Evolutionary conservation across 2,113 vertebrate species (phyloP).

Genomic region (human): GRCh38 chr18:42002501-42003000

Average conservation of each 20-base stretch:
- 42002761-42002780: neutral
- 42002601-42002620: neutral
- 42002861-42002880: neutral
- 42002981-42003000: neutral
- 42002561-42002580: neutral
- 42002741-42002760: neutral
- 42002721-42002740: neutral
- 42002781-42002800: neutral
- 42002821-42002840: neutral
- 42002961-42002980: neutral
- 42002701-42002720: neutral
- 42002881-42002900: neutral
- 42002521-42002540: neutral
- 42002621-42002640: neutral
- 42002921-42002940: neutral
- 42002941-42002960: neutral
- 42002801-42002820: neutral
- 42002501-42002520: neutral
- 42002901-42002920: neutral
- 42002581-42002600: neutral
- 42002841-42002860: neutral
- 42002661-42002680: neutral
- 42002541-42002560: neutral
- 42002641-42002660: neutral
- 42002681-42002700: neutral